These are phyloP conservation scores for Cephonodes hylas DNA, from an alignment of 2,888 invertebrate genomes.

Conservation along the genomic window DNA sequence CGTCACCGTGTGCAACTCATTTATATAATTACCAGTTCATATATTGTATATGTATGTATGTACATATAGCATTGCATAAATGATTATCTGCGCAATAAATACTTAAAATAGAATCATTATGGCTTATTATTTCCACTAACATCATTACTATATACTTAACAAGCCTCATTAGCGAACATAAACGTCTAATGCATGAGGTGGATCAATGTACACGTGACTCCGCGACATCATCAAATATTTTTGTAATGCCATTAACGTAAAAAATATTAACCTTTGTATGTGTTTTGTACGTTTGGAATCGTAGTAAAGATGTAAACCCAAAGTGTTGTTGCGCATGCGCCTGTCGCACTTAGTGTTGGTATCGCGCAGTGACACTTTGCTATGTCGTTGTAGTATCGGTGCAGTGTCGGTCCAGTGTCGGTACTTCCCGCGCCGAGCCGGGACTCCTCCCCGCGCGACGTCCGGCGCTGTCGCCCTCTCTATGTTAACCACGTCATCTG, in stretches of 20 bases:
- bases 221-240: neutral
- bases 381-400: too few species aligned
- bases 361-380: neutral
- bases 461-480: too few species aligned
- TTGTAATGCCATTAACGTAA: neutral
- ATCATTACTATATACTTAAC: neutral
- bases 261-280: neutral
- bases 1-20: too few species aligned
- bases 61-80: too few species aligned
- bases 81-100: too few species aligned
- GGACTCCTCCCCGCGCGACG: too few species aligned
- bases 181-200: neutral
- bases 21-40: too few species aligned
- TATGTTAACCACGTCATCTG: too few species aligned
- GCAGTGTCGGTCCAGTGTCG: too few species aligned
- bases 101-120: neutral
- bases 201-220: too few species aligned
- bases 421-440: too few species aligned
- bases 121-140: neutral
- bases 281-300: neutral
- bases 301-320: neutral
- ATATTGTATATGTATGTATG: too few species aligned
- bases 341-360: neutral
- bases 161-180: neutral
- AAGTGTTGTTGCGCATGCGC: neutral